Percentiles rank a stretch among this genome's conserved stretches.
Conservation (phyloP, 2,113 vertebrate species). For the Agapornis roseicollis region DNA sequence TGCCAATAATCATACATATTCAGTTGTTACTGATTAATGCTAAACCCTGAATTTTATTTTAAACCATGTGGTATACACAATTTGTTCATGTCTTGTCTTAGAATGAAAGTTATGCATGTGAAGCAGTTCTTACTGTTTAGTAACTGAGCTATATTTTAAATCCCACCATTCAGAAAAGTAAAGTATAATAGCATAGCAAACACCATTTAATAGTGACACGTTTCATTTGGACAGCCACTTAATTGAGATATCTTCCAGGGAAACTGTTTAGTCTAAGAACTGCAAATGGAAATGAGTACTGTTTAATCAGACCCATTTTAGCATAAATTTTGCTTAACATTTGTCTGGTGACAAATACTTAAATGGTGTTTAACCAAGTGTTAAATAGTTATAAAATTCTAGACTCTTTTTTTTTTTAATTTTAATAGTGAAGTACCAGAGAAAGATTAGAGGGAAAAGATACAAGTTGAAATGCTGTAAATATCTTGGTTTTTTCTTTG, state of each 20-base stretch:
- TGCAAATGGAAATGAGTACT: conserved; percentile 59
- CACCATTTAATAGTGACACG: conserved; percentile 24
- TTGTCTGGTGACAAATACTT: conserved; percentile 64
- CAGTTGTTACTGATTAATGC: conserved; percentile 47
- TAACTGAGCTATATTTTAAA: conserved; percentile 15
- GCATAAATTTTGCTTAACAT: conserved; percentile 58
- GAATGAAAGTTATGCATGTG: background rate
- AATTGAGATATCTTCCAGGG: conserved; percentile 65
- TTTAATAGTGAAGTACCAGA: conserved; percentile 44
- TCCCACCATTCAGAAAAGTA: background rate
- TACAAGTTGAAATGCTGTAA: background rate
- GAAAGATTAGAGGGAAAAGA: conserved; percentile 21
- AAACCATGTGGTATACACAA: background rate
- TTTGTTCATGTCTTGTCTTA: background rate
- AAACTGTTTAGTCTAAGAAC: conserved; percentile 52
- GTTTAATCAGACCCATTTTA: conserved; percentile 65
- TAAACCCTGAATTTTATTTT: conserved; percentile 23
- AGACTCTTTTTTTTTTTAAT: conserved; percentile 32
- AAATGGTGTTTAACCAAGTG: conserved; percentile 66
- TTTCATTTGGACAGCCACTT: conserved; percentile 53
- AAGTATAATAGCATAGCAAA: conserved; percentile 36
- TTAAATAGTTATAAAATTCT: conserved; percentile 62
- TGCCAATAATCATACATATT: conserved; percentile 54
- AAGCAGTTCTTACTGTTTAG: conserved; percentile 21
- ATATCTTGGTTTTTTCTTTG: background rate